phyloP scores from a whole-genome alignment of 2,113 vertebrate species.

The Peromyscus polionotus region DNA sequence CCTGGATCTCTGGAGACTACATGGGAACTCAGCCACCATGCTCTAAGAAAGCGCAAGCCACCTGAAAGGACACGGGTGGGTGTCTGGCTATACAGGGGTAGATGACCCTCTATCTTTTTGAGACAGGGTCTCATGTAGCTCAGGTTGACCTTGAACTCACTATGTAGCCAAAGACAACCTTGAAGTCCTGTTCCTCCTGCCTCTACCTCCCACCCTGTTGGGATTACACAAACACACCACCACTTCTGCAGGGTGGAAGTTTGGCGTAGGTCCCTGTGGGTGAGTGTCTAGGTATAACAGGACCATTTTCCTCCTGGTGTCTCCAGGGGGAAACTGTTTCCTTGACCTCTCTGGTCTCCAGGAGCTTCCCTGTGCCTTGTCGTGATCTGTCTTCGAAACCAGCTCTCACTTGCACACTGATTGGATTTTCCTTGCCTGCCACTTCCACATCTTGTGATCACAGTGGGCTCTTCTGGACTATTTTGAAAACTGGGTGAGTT shows the following conservation, averaged over 20 bases:
- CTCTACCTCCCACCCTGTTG: not conserved
- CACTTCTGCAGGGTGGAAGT: not conserved
- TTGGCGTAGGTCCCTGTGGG: not conserved
- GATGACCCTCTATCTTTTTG: not conserved
- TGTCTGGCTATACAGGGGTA: not conserved
- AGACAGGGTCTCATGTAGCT: not conserved
- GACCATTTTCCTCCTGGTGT: not conserved
- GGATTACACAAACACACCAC: not conserved
- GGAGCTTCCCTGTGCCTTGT: not conserved
- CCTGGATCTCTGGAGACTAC: not conserved
- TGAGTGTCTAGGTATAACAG: not conserved
- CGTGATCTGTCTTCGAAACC: not conserved
- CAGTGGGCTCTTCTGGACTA: not conserved
- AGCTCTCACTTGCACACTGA: not conserved
- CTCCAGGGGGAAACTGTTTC: not conserved
- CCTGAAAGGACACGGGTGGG: fast-evolving
- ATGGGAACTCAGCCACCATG: not conserved
- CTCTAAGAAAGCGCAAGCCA: not conserved
- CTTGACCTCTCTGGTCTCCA: not conserved
- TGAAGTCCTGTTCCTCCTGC: not conserved
- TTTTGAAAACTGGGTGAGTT: not conserved
- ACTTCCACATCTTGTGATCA: not conserved
- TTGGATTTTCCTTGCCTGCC: not conserved
- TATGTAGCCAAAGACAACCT: not conserved
- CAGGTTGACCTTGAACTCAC: not conserved